Conservation (phyloP, 2,113 vertebrate genomes). For the Pachyramphus minor region DNA sequence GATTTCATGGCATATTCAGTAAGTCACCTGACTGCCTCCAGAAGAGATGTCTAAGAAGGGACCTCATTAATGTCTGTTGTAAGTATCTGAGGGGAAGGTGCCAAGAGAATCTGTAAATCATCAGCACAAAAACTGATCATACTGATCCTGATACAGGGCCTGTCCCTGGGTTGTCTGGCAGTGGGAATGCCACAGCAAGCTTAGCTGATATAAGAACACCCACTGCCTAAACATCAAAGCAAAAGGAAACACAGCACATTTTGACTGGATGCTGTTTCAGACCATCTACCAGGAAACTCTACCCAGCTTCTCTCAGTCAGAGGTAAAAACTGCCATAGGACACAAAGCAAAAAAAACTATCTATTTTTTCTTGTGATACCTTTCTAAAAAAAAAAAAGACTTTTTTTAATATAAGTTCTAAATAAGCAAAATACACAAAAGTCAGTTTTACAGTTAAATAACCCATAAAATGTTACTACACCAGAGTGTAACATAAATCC, state of each 20-base stretch:
- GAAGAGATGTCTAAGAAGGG: background rate
- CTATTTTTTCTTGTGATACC: background rate
- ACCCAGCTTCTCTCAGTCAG: background rate
- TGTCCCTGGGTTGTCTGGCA: background rate
- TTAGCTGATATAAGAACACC: background rate
- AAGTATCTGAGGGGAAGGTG: background rate
- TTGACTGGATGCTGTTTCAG: background rate
- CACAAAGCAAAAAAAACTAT: background rate
- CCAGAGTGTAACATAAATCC: background rate
- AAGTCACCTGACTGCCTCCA: background rate
- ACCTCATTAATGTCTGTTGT: background rate
- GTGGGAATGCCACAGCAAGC: background rate
- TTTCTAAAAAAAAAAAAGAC: background rate
- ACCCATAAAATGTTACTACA: background rate
- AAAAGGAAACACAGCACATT: background rate
- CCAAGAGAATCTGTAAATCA: background rate
- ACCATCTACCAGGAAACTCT: background rate
- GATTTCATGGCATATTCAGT: background rate
- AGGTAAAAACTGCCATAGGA: background rate
- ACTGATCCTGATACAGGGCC: background rate
- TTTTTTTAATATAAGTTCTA: background rate
- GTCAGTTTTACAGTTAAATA: background rate
- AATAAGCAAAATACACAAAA: background rate
- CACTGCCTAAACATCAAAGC: background rate
- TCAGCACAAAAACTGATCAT: background rate